These are phyloP conservation scores for Drosophila maculinotata DNA, from an alignment of 2,888 invertebrate species.

Conservation along the genomic window DNA sequence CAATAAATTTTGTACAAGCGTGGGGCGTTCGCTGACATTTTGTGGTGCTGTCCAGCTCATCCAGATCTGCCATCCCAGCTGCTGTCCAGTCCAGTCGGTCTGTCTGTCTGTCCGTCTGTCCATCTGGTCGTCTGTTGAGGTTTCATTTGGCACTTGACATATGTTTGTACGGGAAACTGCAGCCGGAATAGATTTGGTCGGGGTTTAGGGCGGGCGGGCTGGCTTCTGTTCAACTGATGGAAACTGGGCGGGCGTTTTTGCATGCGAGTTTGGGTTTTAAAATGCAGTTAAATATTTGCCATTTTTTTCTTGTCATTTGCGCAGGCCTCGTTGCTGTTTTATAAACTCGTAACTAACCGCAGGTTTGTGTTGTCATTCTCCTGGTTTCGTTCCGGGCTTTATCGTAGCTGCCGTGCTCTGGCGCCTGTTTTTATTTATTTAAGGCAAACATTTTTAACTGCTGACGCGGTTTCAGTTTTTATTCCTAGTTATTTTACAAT, in stretches of 20 bases:
- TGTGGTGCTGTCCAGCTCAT: conserved; percentile 55
- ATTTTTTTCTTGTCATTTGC: conserved; percentile 37
- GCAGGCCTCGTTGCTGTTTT: conserved; percentile 57
- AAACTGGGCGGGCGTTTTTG: conserved; percentile 20
- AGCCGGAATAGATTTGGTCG: conserved; percentile 29
- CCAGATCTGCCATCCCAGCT: conserved; percentile 22
- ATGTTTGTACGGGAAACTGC: conserved; percentile 64
- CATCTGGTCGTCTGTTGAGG: conserved; percentile 64
- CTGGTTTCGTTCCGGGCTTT: conserved; percentile 35
- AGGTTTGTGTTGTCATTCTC: conserved; percentile 68
- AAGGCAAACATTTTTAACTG: conserved; percentile 73
- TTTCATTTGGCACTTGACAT: conserved; percentile 78
- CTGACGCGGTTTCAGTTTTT: conserved; percentile 67
- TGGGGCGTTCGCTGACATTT: conserved; percentile 71
- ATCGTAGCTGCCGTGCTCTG: conserved; percentile 30
- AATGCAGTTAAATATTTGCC: conserved; percentile 72
- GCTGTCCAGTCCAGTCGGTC: conserved; percentile 17
- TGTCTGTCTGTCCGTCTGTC: conserved; percentile 5
- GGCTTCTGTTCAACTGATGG: conserved; percentile 6
- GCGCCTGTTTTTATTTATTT: conserved; percentile 60
- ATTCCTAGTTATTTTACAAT: conserved; percentile 21
- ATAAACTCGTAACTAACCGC: conserved; percentile 78
- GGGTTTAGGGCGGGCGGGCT: conserved; percentile 2
- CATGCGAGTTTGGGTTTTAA: conserved; percentile 46
- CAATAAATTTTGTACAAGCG: conserved; percentile 75